A percentile compares a stretch with the other conserved stretches of the same genome.
phyloP scores from a whole-genome alignment of 2,113 vertebrate genomes.

The Oreochromis niloticus region DNA sequence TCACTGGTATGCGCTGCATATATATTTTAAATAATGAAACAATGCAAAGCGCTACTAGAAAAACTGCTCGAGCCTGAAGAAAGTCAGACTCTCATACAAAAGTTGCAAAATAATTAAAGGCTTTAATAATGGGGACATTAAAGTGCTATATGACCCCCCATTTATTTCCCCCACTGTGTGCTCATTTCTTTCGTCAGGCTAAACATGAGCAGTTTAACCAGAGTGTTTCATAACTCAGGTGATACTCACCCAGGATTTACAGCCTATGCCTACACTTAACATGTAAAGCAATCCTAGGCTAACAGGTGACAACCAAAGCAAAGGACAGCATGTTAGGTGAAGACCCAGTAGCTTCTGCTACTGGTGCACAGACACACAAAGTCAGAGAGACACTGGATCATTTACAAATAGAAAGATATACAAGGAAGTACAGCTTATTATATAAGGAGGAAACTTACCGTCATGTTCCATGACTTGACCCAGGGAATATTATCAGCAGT shows the following conservation, averaged over 20 bases:
- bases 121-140: neutral
- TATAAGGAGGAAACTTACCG: constrained; percentile 60
- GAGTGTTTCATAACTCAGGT: neutral
- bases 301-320: constrained; percentile 20
- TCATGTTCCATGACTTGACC: constrained; percentile 77
- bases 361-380: neutral
- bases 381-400: neutral
- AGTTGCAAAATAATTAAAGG: neutral
- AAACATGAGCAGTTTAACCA: neutral
- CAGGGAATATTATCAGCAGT: constrained; percentile 51
- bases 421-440: neutral
- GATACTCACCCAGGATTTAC: neutral
- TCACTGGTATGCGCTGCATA: neutral
- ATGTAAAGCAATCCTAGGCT: neutral
- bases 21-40: neutral
- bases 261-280: neutral
- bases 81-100: neutral
- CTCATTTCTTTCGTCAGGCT: neutral
- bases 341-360: neutral
- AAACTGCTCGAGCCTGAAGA: neutral
- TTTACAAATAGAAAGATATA: neutral
- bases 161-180: neutral
- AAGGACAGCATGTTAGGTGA: neutral
- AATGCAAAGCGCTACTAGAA: neutral
- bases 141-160: neutral